These are phyloP conservation scores for Hemithea aestivaria DNA, from an alignment of 2,888 invertebrate genomes.

Conservation along the genomic window DNA sequence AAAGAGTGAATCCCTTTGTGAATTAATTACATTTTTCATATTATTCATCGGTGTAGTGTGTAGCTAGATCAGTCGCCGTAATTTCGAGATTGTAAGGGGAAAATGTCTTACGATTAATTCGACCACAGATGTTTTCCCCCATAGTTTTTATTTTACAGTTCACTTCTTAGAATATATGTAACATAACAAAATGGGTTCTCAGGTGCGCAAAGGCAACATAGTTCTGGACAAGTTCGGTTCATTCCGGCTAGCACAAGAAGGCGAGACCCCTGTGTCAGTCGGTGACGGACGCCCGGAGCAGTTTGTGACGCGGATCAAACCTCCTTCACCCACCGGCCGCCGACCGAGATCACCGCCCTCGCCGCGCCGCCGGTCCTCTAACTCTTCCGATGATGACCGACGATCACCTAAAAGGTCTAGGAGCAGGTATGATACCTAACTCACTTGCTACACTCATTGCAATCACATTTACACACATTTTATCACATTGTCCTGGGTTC, in stretches of 20 bases:
- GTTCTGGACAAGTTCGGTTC: conserved; percentile 87
- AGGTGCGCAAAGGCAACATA: conserved; percentile 78
- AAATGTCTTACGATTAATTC: too few species aligned
- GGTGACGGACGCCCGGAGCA: conserved; percentile 73
- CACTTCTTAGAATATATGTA: not conserved
- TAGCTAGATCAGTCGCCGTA: too few species aligned
- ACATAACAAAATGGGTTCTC: conserved; percentile 19
- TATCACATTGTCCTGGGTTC: too few species aligned
- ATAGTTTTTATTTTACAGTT: too few species aligned
- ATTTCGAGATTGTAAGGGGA: too few species aligned
- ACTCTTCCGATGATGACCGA: conserved; percentile 59
- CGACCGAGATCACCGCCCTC: conserved; percentile 68
- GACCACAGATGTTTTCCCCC: too few species aligned
- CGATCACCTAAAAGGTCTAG: conserved; percentile 58
- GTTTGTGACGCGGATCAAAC: conserved; percentile 73
- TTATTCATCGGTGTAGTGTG: too few species aligned
- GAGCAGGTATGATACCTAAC: conserved; percentile 67
- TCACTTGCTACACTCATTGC: too few species aligned
- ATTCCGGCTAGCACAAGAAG: conserved; percentile 81
- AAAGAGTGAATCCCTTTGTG: too few species aligned
- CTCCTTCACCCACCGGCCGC: conserved; percentile 57
- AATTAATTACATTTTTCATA: too few species aligned
- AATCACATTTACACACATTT: too few species aligned
- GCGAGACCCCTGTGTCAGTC: conserved; percentile 68
- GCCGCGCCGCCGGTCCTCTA: conserved; percentile 68